Base-by-base conservation (phyloP, 37 sponge, comb jelly and placozoan genomes). In the Agelas oroides region DNA sequence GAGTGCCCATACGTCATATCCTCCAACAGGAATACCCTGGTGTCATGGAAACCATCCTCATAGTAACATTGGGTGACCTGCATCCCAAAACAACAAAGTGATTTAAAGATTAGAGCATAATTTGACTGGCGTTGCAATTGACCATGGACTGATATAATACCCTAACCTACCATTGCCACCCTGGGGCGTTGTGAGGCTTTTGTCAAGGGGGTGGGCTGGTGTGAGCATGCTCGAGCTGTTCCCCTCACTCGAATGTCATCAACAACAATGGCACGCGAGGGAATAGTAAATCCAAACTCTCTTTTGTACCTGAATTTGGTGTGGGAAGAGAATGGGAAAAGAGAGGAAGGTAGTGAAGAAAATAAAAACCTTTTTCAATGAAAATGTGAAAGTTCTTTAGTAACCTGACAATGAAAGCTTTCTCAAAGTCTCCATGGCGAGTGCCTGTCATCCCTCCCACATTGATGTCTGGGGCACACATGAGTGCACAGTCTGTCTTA, bases 401-500 rank as follows among this genome's bases (percentile, higher is more conserved):
- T 58, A 37, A 87, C 95, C 88, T 77, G 5, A 66, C 18, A 17
- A 76, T 93, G 62, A 92, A 95, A 11, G 93, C 35, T 53, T 39
- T 23, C 57, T 68, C 31, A 38, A 95, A 95, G 78, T 95, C 84
- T 15, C 96, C 96, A 78, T 95, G 84, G 2, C 24, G 23, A 84
- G 81, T 83, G 23, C 55, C 34, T 13, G 32, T 32, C 0, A 30
- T 33, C 8, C 54, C 72, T n/a, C 23, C 60, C 28, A 36, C 31
- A 21, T 28, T 18, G 0, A 39, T 31, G 21, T 55, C 56, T 2
- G 92, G 66, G 8, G 84, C 72, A 53, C 96, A 96, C 99, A 98
- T 98, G 16, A 98, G 89, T 57, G 99, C 96, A 90, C 95, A 96
- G 92, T 98, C 99, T 40, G 99, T 98, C n/a, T 79, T 83, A 27